Percentiles rank a stretch among this genome's conserved stretches.
These are phyloP conservation scores for Shinisaurus crocodilurus DNA, from an alignment of 2,113 vertebrate genomes.

Conservation along the genomic window DNA sequence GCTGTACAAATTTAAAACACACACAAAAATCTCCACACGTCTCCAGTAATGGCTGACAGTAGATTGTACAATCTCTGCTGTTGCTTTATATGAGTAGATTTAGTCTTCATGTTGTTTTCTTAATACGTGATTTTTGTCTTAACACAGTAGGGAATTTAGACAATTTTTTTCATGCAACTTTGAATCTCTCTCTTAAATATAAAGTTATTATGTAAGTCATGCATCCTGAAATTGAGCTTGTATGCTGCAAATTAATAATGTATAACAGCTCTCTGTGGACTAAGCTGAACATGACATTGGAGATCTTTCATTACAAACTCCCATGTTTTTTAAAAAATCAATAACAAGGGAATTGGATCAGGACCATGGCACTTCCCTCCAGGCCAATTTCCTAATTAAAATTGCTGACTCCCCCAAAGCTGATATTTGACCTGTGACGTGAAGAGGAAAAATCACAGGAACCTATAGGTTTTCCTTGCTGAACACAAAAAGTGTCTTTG, in stretches of 20 bases:
- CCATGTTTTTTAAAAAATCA: not conserved
- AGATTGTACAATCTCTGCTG: not conserved
- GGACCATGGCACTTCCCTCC: not conserved
- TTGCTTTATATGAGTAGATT: not conserved
- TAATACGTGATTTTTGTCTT: not conserved
- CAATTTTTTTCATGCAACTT: not conserved
- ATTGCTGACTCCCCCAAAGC: not conserved
- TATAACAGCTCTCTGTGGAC: no score
- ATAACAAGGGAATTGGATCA: not conserved
- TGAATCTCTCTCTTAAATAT: not conserved
- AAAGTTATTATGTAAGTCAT: not conserved
- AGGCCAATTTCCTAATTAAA: not conserved
- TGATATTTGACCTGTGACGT: not conserved
- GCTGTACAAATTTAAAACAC: not conserved
- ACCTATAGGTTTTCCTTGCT: not conserved
- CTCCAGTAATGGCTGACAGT: not conserved
- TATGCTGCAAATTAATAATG: not conserved
- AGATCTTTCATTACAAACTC: not conserved
- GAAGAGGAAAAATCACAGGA: not conserved
- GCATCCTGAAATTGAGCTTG: not conserved
- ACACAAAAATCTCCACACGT: not conserved
- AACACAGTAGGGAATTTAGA: not conserved
- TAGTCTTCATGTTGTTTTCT: not conserved
- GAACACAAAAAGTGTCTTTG: not conserved
- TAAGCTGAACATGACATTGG: not conserved